These are phyloP conservation scores for Antheraea mylitta DNA, from an alignment of 1,140 invertebrate species.

Conservation along the genomic window DNA sequence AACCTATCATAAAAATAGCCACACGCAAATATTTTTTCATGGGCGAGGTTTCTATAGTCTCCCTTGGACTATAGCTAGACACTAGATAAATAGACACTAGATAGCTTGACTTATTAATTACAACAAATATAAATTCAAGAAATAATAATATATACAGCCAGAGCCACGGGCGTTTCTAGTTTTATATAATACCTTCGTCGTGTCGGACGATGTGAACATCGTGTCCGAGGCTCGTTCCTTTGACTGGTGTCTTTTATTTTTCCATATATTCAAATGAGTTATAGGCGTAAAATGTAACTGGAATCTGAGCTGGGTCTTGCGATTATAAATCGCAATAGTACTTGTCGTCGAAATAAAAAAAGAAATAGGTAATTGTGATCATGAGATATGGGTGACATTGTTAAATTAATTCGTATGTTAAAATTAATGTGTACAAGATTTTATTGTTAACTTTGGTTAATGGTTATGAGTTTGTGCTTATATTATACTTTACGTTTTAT, in stretches of 20 bases:
- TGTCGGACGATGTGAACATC: neutral
- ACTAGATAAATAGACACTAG: too few species aligned
- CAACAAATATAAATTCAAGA: too few species aligned
- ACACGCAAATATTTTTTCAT: too few species aligned
- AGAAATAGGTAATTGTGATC: conserved; percentile 35
- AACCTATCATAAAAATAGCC: too few species aligned
- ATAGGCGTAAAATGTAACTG: conserved; percentile 51
- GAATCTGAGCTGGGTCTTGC: conserved; percentile 35
- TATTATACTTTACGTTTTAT: too few species aligned
- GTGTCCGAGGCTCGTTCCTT: conserved; percentile 45
- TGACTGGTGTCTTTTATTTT: conserved; percentile 60
- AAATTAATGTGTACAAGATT: conserved; percentile 1
- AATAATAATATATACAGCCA: too few species aligned
- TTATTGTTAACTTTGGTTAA: neutral
- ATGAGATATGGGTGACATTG: conserved; percentile 11
- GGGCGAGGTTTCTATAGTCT: too few species aligned
- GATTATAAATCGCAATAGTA: conserved; percentile 53
- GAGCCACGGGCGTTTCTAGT: too few species aligned
- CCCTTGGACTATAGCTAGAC: too few species aligned
- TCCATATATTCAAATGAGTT: conserved; percentile 50
- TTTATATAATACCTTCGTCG: neutral
- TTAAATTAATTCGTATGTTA: neutral
- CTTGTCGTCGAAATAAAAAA: conserved; percentile 26
- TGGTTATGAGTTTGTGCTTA: neutral
- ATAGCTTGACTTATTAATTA: too few species aligned